Conservation (phyloP, 1,140 invertebrate species). For the Zaprionus camerounensis region DNA sequence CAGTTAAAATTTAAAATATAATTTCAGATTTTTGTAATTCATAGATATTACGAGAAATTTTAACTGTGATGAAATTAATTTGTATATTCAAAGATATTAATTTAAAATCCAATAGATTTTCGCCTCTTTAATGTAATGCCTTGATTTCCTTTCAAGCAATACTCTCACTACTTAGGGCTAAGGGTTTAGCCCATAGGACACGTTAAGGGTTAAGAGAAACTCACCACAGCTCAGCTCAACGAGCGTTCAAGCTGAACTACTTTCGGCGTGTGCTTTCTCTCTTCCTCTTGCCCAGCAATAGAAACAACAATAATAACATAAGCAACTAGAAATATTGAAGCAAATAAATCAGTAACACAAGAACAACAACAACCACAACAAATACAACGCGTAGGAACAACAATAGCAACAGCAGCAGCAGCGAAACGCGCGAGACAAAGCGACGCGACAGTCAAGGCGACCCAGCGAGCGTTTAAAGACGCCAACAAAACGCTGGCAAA, state of each 20-base stretch:
- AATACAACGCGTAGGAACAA: neutral
- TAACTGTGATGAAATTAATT: neutral
- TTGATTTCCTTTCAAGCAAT: neutral
- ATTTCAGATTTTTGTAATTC: neutral
- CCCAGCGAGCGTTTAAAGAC: constrained; percentile 39
- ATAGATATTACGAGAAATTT: neutral
- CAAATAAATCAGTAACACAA: constrained; percentile 53
- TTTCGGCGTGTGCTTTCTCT: neutral
- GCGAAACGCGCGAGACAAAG: constrained; percentile 56
- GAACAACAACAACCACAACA: constrained; percentile 17
- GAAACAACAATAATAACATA: neutral
- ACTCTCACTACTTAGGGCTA: neutral
- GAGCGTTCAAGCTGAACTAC: neutral
- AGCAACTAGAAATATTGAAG: constrained; percentile 17
- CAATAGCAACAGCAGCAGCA: neutral
- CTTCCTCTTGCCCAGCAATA: neutral
- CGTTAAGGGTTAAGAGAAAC: neutral
- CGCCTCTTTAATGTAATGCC: neutral
- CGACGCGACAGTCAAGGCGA: constrained; percentile 44
- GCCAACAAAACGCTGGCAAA: constrained; percentile 53
- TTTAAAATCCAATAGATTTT: neutral
- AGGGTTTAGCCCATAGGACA: neutral
- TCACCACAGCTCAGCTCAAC: neutral
- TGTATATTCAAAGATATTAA: neutral
- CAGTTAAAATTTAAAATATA: too few species aligned